phyloP scores from a whole-genome alignment of 2,888 invertebrate genomes.

The Elysia crispata region DNA sequence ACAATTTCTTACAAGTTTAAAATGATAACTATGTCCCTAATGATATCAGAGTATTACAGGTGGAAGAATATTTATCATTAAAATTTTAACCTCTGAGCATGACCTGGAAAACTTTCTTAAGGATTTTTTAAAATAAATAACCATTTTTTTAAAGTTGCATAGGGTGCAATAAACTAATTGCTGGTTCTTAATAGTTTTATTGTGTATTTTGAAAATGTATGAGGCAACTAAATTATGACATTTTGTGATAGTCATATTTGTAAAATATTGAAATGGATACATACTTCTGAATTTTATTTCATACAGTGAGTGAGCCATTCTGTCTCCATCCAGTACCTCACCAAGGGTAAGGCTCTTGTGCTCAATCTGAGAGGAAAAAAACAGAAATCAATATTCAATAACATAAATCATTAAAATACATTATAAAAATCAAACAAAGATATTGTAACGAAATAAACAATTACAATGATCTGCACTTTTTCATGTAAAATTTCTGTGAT shows the following conservation, averaged over 20 bases:
- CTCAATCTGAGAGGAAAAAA: slow-evolving; percentile 73
- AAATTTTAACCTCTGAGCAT: too few relatives aligned
- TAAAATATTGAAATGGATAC: slow-evolving; percentile 47
- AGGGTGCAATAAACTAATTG: too few relatives aligned
- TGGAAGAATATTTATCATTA: neutral
- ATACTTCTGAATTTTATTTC: slow-evolving; percentile 78
- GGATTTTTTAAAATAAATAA: too few relatives aligned
- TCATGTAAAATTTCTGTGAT: too few relatives aligned
- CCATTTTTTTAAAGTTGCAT: too few relatives aligned
- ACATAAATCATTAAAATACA: too few relatives aligned
- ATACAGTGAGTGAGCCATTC: slow-evolving; percentile 79
- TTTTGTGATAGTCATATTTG: neutral
- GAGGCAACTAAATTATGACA: neutral
- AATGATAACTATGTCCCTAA: too few relatives aligned
- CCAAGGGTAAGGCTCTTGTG: slow-evolving; percentile 79
- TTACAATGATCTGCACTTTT: too few relatives aligned
- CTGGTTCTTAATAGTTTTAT: neutral
- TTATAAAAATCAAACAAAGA: too few relatives aligned
- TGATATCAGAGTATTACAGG: neutral
- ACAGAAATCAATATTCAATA: neutral
- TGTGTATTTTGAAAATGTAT: neutral
- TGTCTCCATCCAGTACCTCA: slow-evolving; percentile 80
- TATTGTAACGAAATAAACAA: too few relatives aligned
- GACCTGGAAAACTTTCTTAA: too few relatives aligned
- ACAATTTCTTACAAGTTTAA: too few relatives aligned